Base-by-base conservation (phyloP, 2,113 vertebrate genomes). In the Megaceryle torquata region DNA sequence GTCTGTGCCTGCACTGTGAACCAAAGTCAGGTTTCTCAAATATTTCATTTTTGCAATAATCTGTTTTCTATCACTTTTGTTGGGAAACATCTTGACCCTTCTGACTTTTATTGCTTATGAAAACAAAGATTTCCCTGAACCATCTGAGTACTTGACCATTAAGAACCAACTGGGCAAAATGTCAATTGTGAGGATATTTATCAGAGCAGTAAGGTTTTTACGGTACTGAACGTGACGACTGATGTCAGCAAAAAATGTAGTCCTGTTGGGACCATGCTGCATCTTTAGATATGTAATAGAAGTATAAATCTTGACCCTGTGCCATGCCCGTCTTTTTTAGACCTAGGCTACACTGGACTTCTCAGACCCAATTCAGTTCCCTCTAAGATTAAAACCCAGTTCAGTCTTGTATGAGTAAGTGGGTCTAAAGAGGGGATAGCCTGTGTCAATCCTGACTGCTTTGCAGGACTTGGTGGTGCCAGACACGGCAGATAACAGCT, bases 111-210 rank as follows among this genome's bases (percentile, higher is more conserved):
- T 57, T 86, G 48, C 35, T 92, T 79, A 79, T 86, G 86, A 82
- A 89, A 93, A 90, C 61, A 86, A 74, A 72, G 60, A 56, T 90
- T 91, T 86, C 44, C 44, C 44, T 92, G 80, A 96, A 71, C 74
- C 31, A 29, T 78, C 60, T 65, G 67, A 82, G 44, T 65, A 56
- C 16, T 80, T 16, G 7, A 17, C 51, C 65, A 22, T 75, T 75
- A 83, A 93, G 39, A 43, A 87, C 65, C 63, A 82, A 65, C 48
- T 71, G 44, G 50, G 64, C 64, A 91, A 78, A 86, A 78, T 10
- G 5, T 79, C 87, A 95, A 2, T 60, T 72, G 64, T 75, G 74
- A 88, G 41, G 71, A 14, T 84, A 57, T 94, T 88, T 90, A 75
- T 94, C 88, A 89, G 56, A 70, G 35, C 39, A 92, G n/a, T 61